phyloP scores from a whole-genome alignment of 2,888 invertebrate genomes.

The Torymus aiolomorphi region DNA sequence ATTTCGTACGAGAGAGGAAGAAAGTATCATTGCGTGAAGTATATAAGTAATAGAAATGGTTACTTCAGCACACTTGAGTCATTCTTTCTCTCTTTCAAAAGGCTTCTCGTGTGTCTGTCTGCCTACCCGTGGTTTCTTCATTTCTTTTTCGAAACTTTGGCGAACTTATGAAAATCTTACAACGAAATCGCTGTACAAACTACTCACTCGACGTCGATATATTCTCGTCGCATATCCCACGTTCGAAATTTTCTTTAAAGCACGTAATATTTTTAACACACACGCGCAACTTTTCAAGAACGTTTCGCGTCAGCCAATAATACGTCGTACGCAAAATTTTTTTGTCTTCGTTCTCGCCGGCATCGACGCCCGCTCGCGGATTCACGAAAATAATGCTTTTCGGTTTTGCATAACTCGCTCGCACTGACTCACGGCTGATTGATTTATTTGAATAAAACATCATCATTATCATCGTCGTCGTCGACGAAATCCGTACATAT shows the following conservation, averaged over 20 bases:
- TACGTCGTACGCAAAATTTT: no score
- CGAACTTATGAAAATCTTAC: constrained; percentile 17
- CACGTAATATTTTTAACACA: no score
- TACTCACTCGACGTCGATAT: no score
- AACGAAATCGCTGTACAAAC: background rate
- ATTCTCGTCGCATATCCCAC: no score
- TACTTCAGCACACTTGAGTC: constrained; percentile 18
- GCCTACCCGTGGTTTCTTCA: constrained; percentile 7
- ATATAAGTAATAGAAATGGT: constrained; percentile 5
- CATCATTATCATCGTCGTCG: background rate
- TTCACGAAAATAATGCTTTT: no score
- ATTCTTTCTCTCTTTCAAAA: constrained; percentile 20
- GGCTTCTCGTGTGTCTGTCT: background rate
- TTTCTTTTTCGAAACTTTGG: constrained; percentile 3
- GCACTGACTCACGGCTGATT: background rate
- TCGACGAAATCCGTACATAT: background rate
- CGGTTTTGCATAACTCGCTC: background rate
- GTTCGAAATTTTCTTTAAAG: no score
- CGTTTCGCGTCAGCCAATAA: no score
- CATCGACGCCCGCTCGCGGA: no score
- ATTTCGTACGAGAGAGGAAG: no score
- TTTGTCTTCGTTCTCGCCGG: no score
- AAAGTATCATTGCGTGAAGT: background rate
- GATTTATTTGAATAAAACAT: constrained; percentile 7
- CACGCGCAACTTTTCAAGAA: no score